Conservation (phyloP, 2,113 vertebrate species). For the Maccullochella peelii region DNA sequence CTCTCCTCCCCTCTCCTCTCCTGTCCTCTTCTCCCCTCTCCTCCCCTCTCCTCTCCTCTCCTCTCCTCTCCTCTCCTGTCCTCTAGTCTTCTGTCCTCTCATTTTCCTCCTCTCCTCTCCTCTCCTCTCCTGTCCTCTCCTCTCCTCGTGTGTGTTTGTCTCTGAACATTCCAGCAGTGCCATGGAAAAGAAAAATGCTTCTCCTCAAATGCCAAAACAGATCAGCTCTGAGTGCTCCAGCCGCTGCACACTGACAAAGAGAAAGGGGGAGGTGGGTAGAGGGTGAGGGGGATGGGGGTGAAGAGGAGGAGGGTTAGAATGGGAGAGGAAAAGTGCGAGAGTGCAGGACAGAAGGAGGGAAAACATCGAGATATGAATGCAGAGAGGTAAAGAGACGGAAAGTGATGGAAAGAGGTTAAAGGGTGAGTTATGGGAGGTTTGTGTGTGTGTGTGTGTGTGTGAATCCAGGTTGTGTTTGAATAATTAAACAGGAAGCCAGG, state of each 20-base stretch:
- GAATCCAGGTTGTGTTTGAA: constrained; percentile 69
- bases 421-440: constrained; percentile 27
- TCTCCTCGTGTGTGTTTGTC: constrained; percentile 51
- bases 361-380: constrained; percentile 18
- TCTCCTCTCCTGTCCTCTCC: background rate
- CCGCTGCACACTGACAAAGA: constrained; percentile 78
- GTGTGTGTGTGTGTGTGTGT: constrained; percentile 23
- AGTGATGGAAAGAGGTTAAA: constrained; percentile 54
- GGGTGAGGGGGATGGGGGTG: constrained; percentile 38
- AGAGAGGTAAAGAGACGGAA: constrained; percentile 36
- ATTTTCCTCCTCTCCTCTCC: background rate
- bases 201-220: constrained; percentile 78
- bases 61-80: background rate
- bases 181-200: constrained; percentile 74
- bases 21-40: background rate
- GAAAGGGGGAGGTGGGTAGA: constrained; percentile 21
- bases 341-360: constrained; percentile 47
- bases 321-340: constrained; percentile 15
- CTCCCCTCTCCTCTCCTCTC: no score
- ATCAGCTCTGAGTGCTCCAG: constrained; percentile 74
- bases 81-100: fast-evolving
- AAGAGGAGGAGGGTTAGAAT: constrained; percentile 18
- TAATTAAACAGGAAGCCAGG: constrained; percentile 71
- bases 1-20: background rate
- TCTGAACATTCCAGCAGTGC: constrained; percentile 73